A percentile compares a stretch with the other conserved stretches of the same genome.
Conservation (phyloP, 2,888 invertebrate genomes). For the Pterobdella sp. region DNA sequence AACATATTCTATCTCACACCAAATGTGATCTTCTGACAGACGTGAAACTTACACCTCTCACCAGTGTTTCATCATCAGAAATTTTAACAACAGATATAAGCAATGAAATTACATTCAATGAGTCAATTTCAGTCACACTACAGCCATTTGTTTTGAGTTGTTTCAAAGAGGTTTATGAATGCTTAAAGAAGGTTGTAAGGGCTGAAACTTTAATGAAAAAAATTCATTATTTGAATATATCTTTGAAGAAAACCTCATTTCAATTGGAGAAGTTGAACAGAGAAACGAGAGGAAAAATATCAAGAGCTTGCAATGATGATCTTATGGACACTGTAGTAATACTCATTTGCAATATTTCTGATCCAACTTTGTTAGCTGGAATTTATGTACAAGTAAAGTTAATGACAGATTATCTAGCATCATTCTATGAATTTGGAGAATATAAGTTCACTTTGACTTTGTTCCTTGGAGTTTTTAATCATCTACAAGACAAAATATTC, state of each 20-base stretch:
- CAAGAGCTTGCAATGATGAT: constrained; percentile 23
- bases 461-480: constrained; percentile 12
- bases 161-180: constrained; percentile 12
- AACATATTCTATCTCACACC: background rate
- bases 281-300: background rate
- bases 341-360: constrained; percentile 15
- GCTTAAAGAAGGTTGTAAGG: constrained; percentile 1
- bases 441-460: constrained; percentile 13
- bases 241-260: constrained; percentile 10
- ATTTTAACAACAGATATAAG: background rate
- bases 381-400: constrained; percentile 23
- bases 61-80: background rate
- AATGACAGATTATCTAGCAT: constrained; percentile 8
- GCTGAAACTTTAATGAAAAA: constrained; percentile 18
- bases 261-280: constrained; percentile 11
- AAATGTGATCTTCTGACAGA: background rate
- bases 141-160: constrained; percentile 11
- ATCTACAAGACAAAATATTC: constrained; percentile 23
- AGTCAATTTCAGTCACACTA: background rate
- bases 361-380: background rate
- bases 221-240: constrained; percentile 18
- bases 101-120: background rate
- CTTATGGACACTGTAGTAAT: constrained; percentile 19
- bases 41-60: background rate
- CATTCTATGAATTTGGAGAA: constrained; percentile 17